Evolutionary conservation across 2,113 vertebrate species (phyloP), one percentile per base, ranked within the genome.

Genomic region (Lamprotornis superbus): DNA sequence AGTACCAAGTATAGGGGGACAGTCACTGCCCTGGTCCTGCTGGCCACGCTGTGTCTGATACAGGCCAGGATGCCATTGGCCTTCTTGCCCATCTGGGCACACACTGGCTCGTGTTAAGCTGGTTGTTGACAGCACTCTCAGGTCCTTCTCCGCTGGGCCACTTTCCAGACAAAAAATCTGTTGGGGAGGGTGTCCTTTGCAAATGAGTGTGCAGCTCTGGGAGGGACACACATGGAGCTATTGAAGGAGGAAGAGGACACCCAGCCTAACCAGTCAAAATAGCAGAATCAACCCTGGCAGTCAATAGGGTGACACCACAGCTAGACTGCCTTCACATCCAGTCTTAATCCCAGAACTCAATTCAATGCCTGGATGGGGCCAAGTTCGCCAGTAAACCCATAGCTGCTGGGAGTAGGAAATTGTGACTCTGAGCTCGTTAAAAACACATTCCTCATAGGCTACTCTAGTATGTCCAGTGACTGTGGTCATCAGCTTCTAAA

Each of bases 401-500:
- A 11, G 44, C 22, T 61, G 47, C 46, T 49, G 40, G 24, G 60
- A 86, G 57, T 44, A 78, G 23, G 46, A 76, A 94, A 71, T 3
- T 56, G 52, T 46, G 69, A 53, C n/a, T 70, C 52, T 0, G 4
- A 83, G 46, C 19, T 91, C 80, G 81, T 81, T 37, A 83, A 78
- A 83, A 93, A 60, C 12, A 71, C 49, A 74, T 47, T 92, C 52
- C 35, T 91, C 14, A 47, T 60, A 70, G 64, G 42, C 39, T 87
- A 1, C 83, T 70, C 56, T n/a, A 37, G 24, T 64, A 37, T 33
- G 60, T 60, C 49, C 83, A 90, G 39, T n/a, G 85, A 82, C 87
- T 79, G 52, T 4, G 46, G 52, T 56, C 65, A 87, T 59, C 25
- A 27, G 44, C 63, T 70, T 94, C 74, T 82, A 89, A 95, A 86